Evolutionary conservation across 2,888 invertebrate species (phyloP).

Genomic region (Brachyptera putata): DNA sequence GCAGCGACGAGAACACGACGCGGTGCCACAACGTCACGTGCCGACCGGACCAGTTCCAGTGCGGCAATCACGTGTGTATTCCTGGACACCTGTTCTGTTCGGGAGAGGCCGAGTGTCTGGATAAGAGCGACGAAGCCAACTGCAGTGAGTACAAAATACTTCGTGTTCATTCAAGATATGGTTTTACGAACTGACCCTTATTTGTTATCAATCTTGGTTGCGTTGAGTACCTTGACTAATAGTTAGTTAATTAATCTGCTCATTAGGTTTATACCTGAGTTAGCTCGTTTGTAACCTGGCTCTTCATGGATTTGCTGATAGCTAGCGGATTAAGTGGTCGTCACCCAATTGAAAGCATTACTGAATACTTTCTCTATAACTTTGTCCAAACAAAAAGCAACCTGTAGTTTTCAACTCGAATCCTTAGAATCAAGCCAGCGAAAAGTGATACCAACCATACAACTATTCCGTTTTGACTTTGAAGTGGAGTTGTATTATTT

Average conservation of each 20-base stretch:
- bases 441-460: too few species aligned
- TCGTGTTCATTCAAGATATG: too few species aligned
- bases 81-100: conserved; percentile 78
- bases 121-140: conserved; percentile 80
- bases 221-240: neutral
- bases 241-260: neutral
- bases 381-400: too few species aligned
- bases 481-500: too few species aligned
- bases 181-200: neutral
- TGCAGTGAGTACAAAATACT: conserved; percentile 60
- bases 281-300: neutral
- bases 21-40: conserved; percentile 73
- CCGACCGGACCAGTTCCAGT: conserved; percentile 81
- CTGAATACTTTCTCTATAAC: too few species aligned
- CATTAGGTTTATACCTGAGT: neutral
- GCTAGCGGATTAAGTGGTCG: too few species aligned
- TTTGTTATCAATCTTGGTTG: neutral
- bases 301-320: too few species aligned
- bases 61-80: conserved; percentile 68
- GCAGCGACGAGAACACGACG: conserved; percentile 65
- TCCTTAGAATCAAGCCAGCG: too few species aligned
- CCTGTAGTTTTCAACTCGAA: too few species aligned
- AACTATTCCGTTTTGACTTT: too few species aligned
- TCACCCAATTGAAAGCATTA: too few species aligned
- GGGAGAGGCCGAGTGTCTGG: conserved; percentile 73